phyloP scores from a whole-genome alignment of 1,140 invertebrate genomes.

The Temnothorax curvispinosus region DNA sequence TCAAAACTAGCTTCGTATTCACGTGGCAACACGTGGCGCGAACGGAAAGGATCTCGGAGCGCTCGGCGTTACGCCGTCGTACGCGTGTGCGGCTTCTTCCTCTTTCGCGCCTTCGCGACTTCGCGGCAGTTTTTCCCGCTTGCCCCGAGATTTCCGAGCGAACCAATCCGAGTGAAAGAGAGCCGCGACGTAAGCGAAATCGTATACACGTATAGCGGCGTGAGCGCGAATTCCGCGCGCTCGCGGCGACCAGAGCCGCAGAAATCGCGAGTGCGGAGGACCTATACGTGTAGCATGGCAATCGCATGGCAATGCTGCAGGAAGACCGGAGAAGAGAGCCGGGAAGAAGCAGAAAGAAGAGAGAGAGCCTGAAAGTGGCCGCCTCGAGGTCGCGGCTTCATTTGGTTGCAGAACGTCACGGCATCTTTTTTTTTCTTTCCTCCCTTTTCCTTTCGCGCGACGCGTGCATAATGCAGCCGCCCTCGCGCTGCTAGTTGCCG shows the following conservation, averaged over 20 bases:
- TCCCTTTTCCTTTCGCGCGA: neutral
- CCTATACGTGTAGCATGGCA: neutral
- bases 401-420: slow-evolving; percentile 22
- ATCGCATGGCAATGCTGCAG: neutral
- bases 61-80: neutral
- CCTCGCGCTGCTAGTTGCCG: neutral
- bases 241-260: neutral
- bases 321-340: neutral
- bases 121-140: neutral
- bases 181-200: neutral
- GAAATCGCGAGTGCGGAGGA: neutral
- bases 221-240: too few relatives aligned
- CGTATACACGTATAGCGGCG: neutral
- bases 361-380: neutral
- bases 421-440: too few relatives aligned
- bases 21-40: neutral
- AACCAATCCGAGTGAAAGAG: slow-evolving; percentile 2
- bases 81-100: neutral
- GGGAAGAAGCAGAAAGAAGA: neutral
- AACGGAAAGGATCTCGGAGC: neutral
- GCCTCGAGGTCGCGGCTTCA: slow-evolving; percentile 21
- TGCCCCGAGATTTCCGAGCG: neutral
- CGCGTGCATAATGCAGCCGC: slow-evolving; percentile 19
- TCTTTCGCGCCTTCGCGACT: neutral
- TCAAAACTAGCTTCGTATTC: neutral